Conservation (phyloP, 2,888 invertebrate species). For the Muschampia plurimacula region DNA sequence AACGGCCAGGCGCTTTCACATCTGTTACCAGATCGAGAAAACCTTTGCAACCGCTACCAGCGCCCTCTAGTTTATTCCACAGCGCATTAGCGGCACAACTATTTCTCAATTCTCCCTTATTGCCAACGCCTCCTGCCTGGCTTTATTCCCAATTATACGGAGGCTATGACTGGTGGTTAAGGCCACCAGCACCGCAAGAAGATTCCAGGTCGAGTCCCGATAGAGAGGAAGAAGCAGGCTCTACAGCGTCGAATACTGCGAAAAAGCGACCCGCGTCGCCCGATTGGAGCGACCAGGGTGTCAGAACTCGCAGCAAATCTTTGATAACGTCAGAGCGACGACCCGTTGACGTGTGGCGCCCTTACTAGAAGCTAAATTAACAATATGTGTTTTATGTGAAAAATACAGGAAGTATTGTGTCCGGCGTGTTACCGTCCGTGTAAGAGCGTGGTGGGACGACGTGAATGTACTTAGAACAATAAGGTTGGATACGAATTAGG, state of each 20-base stretch:
- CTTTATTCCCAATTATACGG: slow-evolving; percentile 91
- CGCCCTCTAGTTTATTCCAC: slow-evolving; percentile 80
- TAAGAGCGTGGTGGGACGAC: not conserved
- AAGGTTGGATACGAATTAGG: slow-evolving; percentile 61
- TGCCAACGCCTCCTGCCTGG: slow-evolving; percentile 92
- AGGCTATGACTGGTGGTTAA: slow-evolving; percentile 89
- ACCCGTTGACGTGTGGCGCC: slow-evolving; percentile 92
- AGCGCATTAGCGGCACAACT: slow-evolving; percentile 88
- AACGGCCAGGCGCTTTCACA: slow-evolving; percentile 84
- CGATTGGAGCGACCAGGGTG: slow-evolving; percentile 76
- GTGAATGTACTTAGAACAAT: slow-evolving; percentile 47
- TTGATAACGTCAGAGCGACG: slow-evolving; percentile 75
- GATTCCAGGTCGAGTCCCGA: slow-evolving; percentile 77
- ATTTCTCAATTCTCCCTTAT: slow-evolving; percentile 90
- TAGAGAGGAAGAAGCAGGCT: slow-evolving; percentile 72
- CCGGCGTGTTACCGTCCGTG: slow-evolving; percentile 65
- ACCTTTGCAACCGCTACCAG: slow-evolving; percentile 76
- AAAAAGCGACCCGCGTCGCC: slow-evolving; percentile 85
- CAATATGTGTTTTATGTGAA: slow-evolving; percentile 40
- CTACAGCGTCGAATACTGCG: slow-evolving; percentile 69
- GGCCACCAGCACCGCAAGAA: slow-evolving; percentile 75
- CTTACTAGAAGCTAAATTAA: slow-evolving; percentile 81
- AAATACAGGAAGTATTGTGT: slow-evolving; percentile 53
- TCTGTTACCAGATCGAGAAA: slow-evolving; percentile 76
- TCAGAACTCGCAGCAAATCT: slow-evolving; percentile 76